These are phyloP conservation scores for Vimba vimba DNA, from an alignment of 2,113 vertebrate genomes.

Conservation along the genomic window DNA sequence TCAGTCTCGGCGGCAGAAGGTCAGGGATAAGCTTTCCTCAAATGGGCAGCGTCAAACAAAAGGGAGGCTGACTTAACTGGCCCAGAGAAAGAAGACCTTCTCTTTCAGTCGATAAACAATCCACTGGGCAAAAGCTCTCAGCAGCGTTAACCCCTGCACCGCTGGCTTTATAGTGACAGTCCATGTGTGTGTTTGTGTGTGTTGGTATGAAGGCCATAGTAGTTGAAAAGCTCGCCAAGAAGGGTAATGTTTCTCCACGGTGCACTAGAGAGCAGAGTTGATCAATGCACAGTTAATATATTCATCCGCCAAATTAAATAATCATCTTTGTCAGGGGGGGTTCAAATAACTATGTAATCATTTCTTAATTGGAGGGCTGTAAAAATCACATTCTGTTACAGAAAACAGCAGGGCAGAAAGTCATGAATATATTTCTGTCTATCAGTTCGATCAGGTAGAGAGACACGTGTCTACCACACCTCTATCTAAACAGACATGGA, in stretches of 20 bases:
- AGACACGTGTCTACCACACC: slow-evolving; percentile 55
- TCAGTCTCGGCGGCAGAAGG: slow-evolving; percentile 91
- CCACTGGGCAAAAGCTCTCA: slow-evolving; percentile 66
- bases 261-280: slow-evolving; percentile 17
- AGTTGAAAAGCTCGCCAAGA: background rate
- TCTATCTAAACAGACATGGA: slow-evolving; percentile 60
- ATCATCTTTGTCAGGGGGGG: background rate
- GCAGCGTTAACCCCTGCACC: slow-evolving; percentile 57
- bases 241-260: background rate
- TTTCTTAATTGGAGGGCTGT: slow-evolving; percentile 17
- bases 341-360: slow-evolving; percentile 19
- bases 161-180: slow-evolving; percentile 36
- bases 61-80: slow-evolving; percentile 82
- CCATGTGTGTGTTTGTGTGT: slow-evolving; percentile 25
- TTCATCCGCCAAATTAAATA: slow-evolving; percentile 34
- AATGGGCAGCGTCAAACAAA: slow-evolving; percentile 87
- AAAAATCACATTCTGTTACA: slow-evolving; percentile 1
- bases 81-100: slow-evolving; percentile 75
- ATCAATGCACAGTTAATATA: slow-evolving; percentile 27
- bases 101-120: slow-evolving; percentile 78
- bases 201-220: background rate
- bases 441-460: slow-evolving; percentile 58
- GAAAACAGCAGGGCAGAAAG: background rate
- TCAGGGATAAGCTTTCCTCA: slow-evolving; percentile 88
- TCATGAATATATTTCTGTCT: slow-evolving; percentile 49